A percentile compares a stretch with the other conserved stretches of the same genome.
Evolutionary conservation across 2,888 invertebrate genomes (phyloP).

Genomic region (Ceraclea dissimilis): DNA sequence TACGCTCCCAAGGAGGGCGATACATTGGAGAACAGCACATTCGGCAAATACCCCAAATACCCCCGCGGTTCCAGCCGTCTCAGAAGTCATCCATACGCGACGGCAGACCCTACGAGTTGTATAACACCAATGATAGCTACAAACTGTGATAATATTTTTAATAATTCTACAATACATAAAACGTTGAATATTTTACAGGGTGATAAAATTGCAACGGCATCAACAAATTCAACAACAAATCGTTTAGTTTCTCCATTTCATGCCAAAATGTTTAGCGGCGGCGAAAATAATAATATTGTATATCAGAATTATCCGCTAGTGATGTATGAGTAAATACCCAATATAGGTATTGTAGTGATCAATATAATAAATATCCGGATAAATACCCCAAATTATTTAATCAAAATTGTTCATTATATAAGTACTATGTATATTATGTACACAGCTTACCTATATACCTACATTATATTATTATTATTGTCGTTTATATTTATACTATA

Average conservation of each 20-base stretch:
- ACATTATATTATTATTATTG: too few relatives aligned
- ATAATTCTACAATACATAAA: background rate
- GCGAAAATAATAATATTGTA: constrained; percentile 10
- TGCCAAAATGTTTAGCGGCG: constrained; percentile 25
- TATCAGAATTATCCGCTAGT: constrained; percentile 25
- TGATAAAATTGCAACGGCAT: constrained; percentile 9
- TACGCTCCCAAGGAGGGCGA: constrained; percentile 20
- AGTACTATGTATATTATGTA: too few relatives aligned
- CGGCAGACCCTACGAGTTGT: background rate
- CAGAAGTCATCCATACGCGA: background rate
- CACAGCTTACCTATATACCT: too few relatives aligned
- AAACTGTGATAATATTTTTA: constrained; percentile 22
- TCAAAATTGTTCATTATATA: too few relatives aligned
- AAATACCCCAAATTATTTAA: too few relatives aligned
- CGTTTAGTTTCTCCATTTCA: constrained; percentile 26
- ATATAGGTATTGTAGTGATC: background rate
- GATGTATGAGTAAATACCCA: constrained; percentile 23
- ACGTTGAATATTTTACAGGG: constrained; percentile 26
- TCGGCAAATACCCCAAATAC: constrained; percentile 28
- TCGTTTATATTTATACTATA: too few relatives aligned
- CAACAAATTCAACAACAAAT: too few relatives aligned
- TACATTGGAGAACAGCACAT: constrained; percentile 24
- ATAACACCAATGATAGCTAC: background rate
- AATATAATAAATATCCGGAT: too few relatives aligned
- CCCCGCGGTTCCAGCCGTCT: background rate